Evolutionary conservation across 1,140 invertebrate genomes (phyloP).

Genomic region (Ceratosolen solmsi): DNA sequence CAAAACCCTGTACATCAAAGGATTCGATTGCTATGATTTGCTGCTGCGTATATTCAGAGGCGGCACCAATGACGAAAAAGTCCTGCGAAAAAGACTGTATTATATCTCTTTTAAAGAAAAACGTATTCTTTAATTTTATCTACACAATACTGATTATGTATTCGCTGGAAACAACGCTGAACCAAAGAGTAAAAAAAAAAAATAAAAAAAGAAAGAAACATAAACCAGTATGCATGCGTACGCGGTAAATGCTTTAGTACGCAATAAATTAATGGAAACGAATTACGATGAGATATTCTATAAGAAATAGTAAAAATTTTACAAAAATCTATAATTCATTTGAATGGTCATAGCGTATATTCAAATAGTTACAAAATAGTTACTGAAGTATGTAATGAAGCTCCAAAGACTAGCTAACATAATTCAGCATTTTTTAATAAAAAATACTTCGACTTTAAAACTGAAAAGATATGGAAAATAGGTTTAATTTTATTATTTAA

Average conservation of each 20-base stretch:
- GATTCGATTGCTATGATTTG: not conserved
- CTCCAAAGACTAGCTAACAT: slow-evolving; percentile 25
- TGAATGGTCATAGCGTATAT: not conserved
- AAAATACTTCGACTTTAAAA: slow-evolving; percentile 25
- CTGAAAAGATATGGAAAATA: not conserved
- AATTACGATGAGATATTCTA: not conserved
- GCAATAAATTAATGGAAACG: slow-evolving; percentile 14
- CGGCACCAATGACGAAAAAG: not conserved
- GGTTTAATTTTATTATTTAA: slow-evolving; percentile 27
- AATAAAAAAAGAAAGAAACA: too few relatives aligned
- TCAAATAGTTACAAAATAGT: slow-evolving; percentile 9
- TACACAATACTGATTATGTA: slow-evolving; percentile 32
- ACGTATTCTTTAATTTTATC: slow-evolving; percentile 43
- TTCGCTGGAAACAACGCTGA: slow-evolving; percentile 43
- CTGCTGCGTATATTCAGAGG: not conserved
- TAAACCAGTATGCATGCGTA: slow-evolving; percentile 26
- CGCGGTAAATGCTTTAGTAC: not conserved
- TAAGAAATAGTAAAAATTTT: not conserved
- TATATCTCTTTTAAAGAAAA: slow-evolving; percentile 28
- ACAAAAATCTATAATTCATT: not conserved
- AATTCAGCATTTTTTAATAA: slow-evolving; percentile 14
- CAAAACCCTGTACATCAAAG: not conserved
- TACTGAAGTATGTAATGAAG: not conserved
- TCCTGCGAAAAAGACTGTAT: slow-evolving; percentile 42
- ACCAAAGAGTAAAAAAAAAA: slow-evolving; percentile 48